Evolutionary conservation across 1,140 invertebrate genomes (phyloP), one percentile per base, ranked within the genome.

Genomic region (Monomorium pharaonis): DNA sequence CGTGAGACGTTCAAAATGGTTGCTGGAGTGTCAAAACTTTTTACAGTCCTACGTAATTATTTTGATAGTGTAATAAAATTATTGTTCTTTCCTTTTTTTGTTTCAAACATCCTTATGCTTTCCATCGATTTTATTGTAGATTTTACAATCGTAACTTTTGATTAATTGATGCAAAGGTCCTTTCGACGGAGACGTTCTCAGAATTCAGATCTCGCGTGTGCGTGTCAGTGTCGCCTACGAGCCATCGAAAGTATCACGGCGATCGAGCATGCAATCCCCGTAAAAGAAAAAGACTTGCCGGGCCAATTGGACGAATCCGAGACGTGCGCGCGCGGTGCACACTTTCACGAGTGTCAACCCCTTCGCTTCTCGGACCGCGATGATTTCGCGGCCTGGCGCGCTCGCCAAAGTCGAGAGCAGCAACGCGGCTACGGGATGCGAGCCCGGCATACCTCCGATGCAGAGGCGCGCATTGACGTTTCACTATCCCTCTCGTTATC

Each of bases 401-500:
- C n/a, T 42, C 37, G 37, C 5, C 33, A 21, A 62, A 42, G 44
- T 75, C 16, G 54, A 76, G 54, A 75, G 21, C 33, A 21, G 10
- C n/a, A n/a, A n/a, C n/a, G n/a, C 37, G 49, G n/a, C n/a, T n/a
- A 10, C 78, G 67, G n/a, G 51, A 33, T 58, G 69, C 37, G 70
- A 62, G n/a, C 70, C 24, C 24, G 42, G 24, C 18, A 33, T 58
- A 49, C 16, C 76, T 24, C 18, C 44, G 62, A 70, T 58, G 87
- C 72, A 84, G 62, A 78, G 58, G 37, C 70, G 83, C 47, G 42
- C 74, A n/a, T 76, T 85, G 77, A 86, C 88, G 81, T 89, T 89
- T 90, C 89, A 86, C 86, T 90, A 86, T 88, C 89, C 65, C 89
- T 90, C 86, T 90, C 89, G 56, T 62, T 42, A 78, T 49, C 21